These are phyloP conservation scores for Alligator mississippiensis DNA, from an alignment of 2,113 vertebrate species.

Conservation along the genomic window DNA sequence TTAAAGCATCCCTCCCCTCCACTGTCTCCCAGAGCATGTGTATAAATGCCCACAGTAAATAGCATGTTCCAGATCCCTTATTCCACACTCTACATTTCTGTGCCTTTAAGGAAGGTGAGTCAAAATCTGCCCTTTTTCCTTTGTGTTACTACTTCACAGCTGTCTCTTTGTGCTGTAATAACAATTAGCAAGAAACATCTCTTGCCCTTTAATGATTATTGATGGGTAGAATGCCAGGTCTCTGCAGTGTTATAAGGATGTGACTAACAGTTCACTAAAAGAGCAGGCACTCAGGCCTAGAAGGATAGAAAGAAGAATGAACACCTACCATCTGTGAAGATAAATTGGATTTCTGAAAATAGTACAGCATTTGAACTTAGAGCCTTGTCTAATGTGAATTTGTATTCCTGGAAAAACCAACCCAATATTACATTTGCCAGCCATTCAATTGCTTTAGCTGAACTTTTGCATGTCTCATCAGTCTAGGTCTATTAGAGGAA, in stretches of 20 bases:
- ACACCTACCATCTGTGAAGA: not conserved
- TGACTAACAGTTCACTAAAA: rapidly evolving
- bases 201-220: not conserved
- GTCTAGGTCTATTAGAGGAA: not conserved
- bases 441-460: not conserved
- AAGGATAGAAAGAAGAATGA: not conserved
- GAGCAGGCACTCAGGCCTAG: rapidly evolving
- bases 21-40: too few relatives aligned
- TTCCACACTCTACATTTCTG: not conserved
- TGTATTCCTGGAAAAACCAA: not conserved
- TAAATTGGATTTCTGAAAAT: not conserved
- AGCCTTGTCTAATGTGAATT: not conserved
- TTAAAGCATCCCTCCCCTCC: too few relatives aligned
- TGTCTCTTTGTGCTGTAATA: not conserved
- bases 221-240: not conserved
- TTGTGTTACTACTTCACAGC: rapidly evolving
- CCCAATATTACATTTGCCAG: not conserved
- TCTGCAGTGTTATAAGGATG: not conserved
- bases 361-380: not conserved
- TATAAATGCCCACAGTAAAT: too few relatives aligned
- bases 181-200: not conserved
- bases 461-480: not conserved
- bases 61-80: not conserved
- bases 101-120: not conserved
- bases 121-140: not conserved